Conservation (phyloP, 2,888 invertebrate genomes). For the Bombylius major region DNA sequence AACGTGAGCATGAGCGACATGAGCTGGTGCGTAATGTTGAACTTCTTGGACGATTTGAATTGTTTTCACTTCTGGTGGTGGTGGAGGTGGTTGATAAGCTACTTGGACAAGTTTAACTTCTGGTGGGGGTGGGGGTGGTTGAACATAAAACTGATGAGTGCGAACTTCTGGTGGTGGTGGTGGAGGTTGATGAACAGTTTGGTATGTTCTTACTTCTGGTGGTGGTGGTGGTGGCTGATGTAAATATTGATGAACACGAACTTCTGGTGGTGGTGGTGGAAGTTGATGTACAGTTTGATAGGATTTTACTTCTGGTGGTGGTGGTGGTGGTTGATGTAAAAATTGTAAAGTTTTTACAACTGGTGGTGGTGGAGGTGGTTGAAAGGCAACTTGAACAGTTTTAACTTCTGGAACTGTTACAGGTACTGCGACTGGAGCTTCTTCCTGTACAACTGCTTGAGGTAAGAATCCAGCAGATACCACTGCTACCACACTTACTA, state of each 20-base stretch:
- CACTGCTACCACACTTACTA: neutral
- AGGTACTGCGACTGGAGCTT: neutral
- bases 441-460: neutral
- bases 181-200: neutral
- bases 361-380: constrained; percentile 3
- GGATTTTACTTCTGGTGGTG: neutral
- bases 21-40: neutral
- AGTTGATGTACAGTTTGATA: neutral
- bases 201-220: constrained; percentile 1
- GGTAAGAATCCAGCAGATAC: neutral
- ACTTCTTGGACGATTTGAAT: neutral
- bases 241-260: neutral
- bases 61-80: constrained; percentile 3
- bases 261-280: neutral
- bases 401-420: neutral
- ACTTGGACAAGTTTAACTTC: constrained; percentile 1
- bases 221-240: neutral
- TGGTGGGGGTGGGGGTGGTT: neutral
- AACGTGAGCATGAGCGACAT: too few relatives aligned
- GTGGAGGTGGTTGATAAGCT: constrained; percentile 2
- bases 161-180: constrained; percentile 3
- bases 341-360: neutral
- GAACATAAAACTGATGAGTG: neutral
- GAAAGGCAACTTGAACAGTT: neutral
- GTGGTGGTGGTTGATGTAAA: neutral